phyloP scores from a whole-genome alignment of 2,113 vertebrate genomes.

The Ornithorhynchus anatinus region DNA sequence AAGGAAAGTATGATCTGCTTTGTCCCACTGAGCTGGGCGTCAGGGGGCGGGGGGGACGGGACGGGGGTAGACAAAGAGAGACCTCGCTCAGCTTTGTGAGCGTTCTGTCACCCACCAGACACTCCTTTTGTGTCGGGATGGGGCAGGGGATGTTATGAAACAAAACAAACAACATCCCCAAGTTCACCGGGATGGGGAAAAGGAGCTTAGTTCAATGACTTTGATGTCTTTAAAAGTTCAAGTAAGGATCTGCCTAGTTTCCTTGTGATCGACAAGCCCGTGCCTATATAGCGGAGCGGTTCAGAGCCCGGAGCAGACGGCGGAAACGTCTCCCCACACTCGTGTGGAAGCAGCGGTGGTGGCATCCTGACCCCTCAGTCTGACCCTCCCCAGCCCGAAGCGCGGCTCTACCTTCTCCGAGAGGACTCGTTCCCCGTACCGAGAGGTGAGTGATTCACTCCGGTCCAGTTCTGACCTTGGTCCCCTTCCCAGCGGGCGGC shows the following conservation, averaged over 20 bases:
- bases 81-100: constrained; percentile 37
- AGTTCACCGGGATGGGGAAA: constrained; percentile 58
- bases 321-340: constrained; percentile 33
- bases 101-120: constrained; percentile 62
- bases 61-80: too few relatives aligned
- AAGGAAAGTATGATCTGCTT: constrained; percentile 42
- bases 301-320: constrained; percentile 42
- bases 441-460: constrained; percentile 60
- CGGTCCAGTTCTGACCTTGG: neutral
- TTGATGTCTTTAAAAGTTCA: constrained; percentile 67
- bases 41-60: constrained; percentile 13
- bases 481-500: neutral
- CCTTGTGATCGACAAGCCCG: constrained; percentile 69
- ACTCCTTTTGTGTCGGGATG: constrained; percentile 61
- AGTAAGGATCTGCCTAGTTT: constrained; percentile 71
- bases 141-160: constrained; percentile 59
- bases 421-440: neutral
- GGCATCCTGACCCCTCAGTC: constrained; percentile 23
- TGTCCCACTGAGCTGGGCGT: constrained; percentile 36
- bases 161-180: constrained; percentile 61
- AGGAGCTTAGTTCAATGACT: constrained; percentile 50
- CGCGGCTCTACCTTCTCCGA: constrained; percentile 31
- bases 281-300: constrained; percentile 72
- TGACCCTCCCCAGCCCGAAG: constrained; percentile 23
- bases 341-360: neutral